Percentiles rank a stretch among this genome's conserved stretches.
Conservation (phyloP, 1,140 invertebrate genomes). For the Notospermus geniculatus region DNA sequence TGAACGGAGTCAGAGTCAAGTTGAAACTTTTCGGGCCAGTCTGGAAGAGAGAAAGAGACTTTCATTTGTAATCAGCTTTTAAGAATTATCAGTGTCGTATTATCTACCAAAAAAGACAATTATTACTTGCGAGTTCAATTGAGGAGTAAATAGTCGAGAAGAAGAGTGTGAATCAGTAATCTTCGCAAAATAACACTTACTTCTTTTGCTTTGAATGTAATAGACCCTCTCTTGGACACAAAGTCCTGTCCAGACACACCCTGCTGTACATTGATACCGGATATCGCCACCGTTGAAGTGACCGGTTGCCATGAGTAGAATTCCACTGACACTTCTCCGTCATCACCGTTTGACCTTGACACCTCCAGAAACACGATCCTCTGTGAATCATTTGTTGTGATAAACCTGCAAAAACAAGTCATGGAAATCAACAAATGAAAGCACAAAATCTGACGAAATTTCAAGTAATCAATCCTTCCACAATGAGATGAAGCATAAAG, state of each 20-base stretch:
- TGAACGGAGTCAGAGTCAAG: conserved; percentile 35
- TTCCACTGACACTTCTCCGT: conserved; percentile 33
- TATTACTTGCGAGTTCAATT: no score
- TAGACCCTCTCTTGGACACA: conserved; percentile 22
- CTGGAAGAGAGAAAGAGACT: conserved; percentile 7
- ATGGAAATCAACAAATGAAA: no score
- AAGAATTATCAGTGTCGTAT: no score
- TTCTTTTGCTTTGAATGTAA: conserved; percentile 27
- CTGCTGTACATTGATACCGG: conserved; percentile 35
- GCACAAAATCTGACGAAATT: no score
- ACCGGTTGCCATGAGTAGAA: conserved; percentile 32
- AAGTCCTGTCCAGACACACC: conserved; percentile 40
- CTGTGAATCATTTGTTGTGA: conserved; percentile 21
- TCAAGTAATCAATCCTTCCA: no score
- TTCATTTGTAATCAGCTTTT: no score
- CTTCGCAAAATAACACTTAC: background rate
- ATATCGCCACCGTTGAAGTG: conserved; percentile 15
- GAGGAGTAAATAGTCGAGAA: no score
- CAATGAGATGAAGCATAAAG: no score
- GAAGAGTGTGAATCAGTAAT: no score
- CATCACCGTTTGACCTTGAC: conserved; percentile 33
- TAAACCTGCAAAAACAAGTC: background rate
- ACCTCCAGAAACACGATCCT: conserved; percentile 30
- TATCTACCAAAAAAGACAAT: no score
- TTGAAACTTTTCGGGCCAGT: conserved; percentile 34